phyloP scores from a whole-genome alignment of 2,113 vertebrate genomes.

The Meleagris gallopavo region DNA sequence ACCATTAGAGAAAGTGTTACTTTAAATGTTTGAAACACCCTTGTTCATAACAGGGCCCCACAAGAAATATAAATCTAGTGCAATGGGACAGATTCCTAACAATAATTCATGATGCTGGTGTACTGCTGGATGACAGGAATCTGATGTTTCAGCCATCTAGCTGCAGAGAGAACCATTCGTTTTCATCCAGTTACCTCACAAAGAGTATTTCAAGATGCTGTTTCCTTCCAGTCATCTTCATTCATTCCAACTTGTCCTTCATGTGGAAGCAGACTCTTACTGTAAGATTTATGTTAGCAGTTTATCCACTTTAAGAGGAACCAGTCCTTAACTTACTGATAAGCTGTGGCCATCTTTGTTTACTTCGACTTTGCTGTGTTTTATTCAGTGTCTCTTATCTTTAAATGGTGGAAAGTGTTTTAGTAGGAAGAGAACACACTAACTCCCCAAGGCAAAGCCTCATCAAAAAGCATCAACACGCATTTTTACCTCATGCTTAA shows the following conservation, averaged over 20 bases:
- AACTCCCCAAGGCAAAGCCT: not conserved
- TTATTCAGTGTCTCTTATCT: not conserved
- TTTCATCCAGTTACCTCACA: not conserved
- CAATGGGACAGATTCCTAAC: not conserved
- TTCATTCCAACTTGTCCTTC: not conserved
- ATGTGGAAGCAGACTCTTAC: not conserved
- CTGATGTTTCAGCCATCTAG: not conserved
- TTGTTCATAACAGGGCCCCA: not conserved
- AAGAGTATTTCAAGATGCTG: not conserved
- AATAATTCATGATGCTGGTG: not conserved
- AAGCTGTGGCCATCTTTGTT: not conserved
- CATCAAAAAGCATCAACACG: not conserved
- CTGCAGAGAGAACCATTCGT: not conserved
- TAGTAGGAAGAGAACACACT: not conserved
- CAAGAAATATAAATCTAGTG: not conserved
- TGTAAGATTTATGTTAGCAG: not conserved
- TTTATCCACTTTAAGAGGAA: not conserved
- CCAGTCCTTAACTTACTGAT: not conserved
- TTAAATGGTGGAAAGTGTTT: not conserved
- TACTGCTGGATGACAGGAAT: not conserved
- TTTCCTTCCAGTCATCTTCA: not conserved
- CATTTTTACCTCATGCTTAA: not conserved
- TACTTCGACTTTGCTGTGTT: not conserved
- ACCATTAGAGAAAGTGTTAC: not conserved
- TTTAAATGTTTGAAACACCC: not conserved